A percentile compares a stretch with the other conserved stretches of the same genome.
phyloP scores from a whole-genome alignment of 2,797 vertebrate genomes.

The Gambelia wislizenii region DNA sequence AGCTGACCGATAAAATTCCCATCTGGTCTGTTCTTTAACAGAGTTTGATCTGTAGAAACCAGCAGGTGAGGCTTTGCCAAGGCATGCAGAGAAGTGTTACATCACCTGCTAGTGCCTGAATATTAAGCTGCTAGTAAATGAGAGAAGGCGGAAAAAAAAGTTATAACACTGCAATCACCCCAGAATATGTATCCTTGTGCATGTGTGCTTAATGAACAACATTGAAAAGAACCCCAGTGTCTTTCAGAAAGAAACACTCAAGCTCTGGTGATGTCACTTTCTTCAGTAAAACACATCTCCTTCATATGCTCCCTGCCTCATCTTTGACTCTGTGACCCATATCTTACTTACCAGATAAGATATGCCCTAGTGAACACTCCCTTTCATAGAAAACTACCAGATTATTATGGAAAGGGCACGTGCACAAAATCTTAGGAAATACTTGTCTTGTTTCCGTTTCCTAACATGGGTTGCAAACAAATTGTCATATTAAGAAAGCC shows the following conservation, averaged over 20 bases:
- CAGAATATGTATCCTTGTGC: not conserved
- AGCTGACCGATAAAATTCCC: not conserved
- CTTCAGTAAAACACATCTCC: not conserved
- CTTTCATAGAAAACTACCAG: not conserved
- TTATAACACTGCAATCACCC: no score
- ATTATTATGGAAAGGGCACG: not conserved
- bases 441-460: not conserved
- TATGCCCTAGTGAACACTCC: not conserved
- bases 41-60: no score
- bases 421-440: not conserved
- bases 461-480: not conserved
- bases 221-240: conserved; percentile 20
- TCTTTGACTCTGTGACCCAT: not conserved
- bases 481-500: not conserved
- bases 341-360: not conserved
- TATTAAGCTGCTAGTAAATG: no score
- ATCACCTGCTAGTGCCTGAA: no score
- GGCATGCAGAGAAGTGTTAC: no score
- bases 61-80: no score
- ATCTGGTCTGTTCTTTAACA: not conserved
- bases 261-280: not conserved
- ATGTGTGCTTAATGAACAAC: conserved; percentile 38
- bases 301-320: not conserved
- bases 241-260: not conserved
- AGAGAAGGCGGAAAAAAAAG: no score